Conservation (phyloP, 2,888 invertebrate genomes). For the Osmoderma eremita region DNA sequence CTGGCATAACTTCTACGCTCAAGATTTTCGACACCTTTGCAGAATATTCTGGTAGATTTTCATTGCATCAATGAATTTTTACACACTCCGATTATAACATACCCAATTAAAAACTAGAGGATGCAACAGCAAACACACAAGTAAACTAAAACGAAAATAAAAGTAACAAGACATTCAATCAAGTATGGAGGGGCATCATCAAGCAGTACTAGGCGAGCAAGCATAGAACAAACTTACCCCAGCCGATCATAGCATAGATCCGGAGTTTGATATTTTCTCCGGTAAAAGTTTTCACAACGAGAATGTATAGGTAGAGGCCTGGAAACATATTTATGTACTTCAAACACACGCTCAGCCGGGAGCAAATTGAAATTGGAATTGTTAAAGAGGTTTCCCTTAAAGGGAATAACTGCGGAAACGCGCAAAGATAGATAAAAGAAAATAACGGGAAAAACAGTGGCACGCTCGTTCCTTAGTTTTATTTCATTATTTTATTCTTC, state of each 20-base stretch:
- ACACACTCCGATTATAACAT: too few relatives aligned
- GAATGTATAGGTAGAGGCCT: constrained; percentile 85
- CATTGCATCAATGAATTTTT: too few relatives aligned
- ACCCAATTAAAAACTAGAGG: too few relatives aligned
- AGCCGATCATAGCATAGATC: constrained; percentile 82
- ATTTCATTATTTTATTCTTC: too few relatives aligned
- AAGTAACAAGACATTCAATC: background rate
- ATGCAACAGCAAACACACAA: too few relatives aligned
- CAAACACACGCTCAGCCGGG: background rate
- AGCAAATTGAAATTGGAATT: constrained; percentile 24
- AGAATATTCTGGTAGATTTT: too few relatives aligned
- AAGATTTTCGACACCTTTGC: too few relatives aligned
- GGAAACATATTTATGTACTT: constrained; percentile 55
- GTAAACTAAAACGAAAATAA: background rate
- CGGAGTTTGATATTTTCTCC: constrained; percentile 83
- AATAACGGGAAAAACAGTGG: background rate
- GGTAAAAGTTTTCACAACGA: constrained; percentile 86
- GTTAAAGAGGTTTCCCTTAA: constrained; percentile 24
- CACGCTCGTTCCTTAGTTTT: too few relatives aligned
- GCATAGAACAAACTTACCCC: constrained; percentile 74
- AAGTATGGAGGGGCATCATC: background rate
- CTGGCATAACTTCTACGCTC: too few relatives aligned
- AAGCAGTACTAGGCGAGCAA: too few relatives aligned
- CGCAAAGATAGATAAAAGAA: background rate
- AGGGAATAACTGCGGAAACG: background rate